Evolutionary conservation across 2,797 vertebrate species (phyloP), one percentile per base, ranked within the genome.

Genomic region (Aythya fuligula): DNA sequence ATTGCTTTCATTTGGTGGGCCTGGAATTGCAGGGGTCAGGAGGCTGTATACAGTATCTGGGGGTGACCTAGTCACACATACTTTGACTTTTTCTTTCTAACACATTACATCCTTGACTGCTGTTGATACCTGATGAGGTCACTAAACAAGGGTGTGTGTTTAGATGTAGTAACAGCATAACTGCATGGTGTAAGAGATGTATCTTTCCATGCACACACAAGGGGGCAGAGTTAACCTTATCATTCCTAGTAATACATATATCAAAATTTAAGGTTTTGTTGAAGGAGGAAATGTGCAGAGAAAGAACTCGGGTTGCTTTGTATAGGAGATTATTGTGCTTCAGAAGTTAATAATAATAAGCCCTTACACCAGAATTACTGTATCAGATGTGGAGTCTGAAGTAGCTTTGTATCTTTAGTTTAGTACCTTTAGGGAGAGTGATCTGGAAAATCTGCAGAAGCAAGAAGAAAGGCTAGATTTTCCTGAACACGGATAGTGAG

Each of bases 181-280:
- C 34, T 1, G 10, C 41, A 15, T 85, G 47, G 8, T 2, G 1
- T 7, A 14, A 15, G 38, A 78, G 65, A 76, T 76, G 80, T n/a
- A 19, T 25, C 36, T 54, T 61, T 14, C 58, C 47, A 13, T 36
- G 30, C 4, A 0, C 4, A 28, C 85, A 56, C 12, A 1, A 66
- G 54, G 75, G 72, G 87, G 76, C 92, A 96, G 75, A 91, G 66
- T n/a, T 43, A 61, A 56, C 82, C 72, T 20, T n/a, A 41, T 54
- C 34, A 9, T 20, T 75, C 80, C 6, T 17, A 3, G 20, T 38
- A 3, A 30, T 17, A 1, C n/a, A 39, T 14, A 1, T 18, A 28
- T 78, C 77, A 60, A 66, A 57, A 67, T 39, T 36, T 15, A 19
- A 53, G 58, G 3, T 57, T 72, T 38, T 49, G 16, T 47, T 76